Evolutionary conservation across 2,888 invertebrate species (phyloP), one percentile per base, ranked within the genome.

Genomic region (Lasioglossum villosulum): DNA sequence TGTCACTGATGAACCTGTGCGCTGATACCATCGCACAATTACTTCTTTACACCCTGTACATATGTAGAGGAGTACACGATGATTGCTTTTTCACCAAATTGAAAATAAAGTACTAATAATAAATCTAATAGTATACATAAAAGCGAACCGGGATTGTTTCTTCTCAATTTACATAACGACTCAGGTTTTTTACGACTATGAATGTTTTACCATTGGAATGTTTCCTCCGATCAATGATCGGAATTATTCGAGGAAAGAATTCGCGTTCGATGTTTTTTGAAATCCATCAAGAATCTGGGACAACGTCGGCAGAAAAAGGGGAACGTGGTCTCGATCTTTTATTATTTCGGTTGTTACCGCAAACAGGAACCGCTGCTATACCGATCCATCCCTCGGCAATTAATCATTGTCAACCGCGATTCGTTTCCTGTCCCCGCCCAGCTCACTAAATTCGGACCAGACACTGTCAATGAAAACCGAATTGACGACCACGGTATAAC

Each of bases 321-420:
- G 59, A 14, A 16, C 34, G 63, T 16, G 12, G 42, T 34, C 16
- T 12, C 12, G 4, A 4, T 37, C 42, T 78, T 86, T 86, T 75
- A 80, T 84, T 85, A 80, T 75, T 66, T 74, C 56, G n/a, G n/a
- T 52, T 66, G 80, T 87, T 84, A 82, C 82, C 63, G 82, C 76
- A 37, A 84, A 82, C 80, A 78, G 77, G 70, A 78, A 87, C 82
- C 75, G 77, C 52, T 27, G 84, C 78, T 83, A 59, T 66, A 70
- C 88, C 77, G 72, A 81, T 66, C 83, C 83, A 78, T 81, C 88
- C 84, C 87, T 86, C 74, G 73, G 74, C 86, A 87, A 92, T 92
- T 91, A 92, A 92, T 92, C 92, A 92, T 91, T 91, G 92, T 91
- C 92, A 91, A 89, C 78, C 86, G 84, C 91, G 89, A 91, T 91